Evolutionary conservation across 1,140 invertebrate species (phyloP), one percentile per base, ranked within the genome.

Genomic region (Harlomillsia oculata): DNA sequence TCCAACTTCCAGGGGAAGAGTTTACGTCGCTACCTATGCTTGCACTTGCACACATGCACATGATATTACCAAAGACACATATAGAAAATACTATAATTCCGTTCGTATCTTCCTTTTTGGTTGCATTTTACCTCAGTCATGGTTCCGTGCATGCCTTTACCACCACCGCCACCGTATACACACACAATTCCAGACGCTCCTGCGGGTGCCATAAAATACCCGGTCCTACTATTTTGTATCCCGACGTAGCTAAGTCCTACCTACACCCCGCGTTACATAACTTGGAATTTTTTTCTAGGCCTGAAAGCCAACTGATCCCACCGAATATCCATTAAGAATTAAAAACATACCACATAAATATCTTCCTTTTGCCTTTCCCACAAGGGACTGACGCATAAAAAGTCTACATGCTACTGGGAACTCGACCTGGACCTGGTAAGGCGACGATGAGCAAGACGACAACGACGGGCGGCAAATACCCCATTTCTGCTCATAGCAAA

Each of bases 301-400:
- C n/a, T 39, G 39, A 43, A 39, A 56, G 46, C 39, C 48, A 46
- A 51, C 56, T 52, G 49, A 53, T 58, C 45, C 56, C 56, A 59
- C 46, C 39, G 61, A 63, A 63, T 63, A 56, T 56, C 57, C 61
- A 63, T 63, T 63, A 63, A 63, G 61, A 63, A 63, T 63, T 63
- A 63, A 63, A 62, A 59, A 63, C 61, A 63, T 56, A 56, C 39
- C 52, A 59, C 61, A 63, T 63, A 63, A 63, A 63, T 63, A 63
- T 59, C 46, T 46, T 29, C 32, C 49, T 53, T 59, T 43, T 30
- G 44, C 40, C 37, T 21, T 23, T 21, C 23, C 39, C 61, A 55
- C 56, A 39, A 32, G 60, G 56, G 60, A 63, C 37, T 58, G 41
- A 26, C 40, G 29, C 28, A 32, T 48, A 21, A 16, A 48, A 48